Conservation (phyloP, 2,888 invertebrate species). For the Plagiodera versicolora region DNA sequence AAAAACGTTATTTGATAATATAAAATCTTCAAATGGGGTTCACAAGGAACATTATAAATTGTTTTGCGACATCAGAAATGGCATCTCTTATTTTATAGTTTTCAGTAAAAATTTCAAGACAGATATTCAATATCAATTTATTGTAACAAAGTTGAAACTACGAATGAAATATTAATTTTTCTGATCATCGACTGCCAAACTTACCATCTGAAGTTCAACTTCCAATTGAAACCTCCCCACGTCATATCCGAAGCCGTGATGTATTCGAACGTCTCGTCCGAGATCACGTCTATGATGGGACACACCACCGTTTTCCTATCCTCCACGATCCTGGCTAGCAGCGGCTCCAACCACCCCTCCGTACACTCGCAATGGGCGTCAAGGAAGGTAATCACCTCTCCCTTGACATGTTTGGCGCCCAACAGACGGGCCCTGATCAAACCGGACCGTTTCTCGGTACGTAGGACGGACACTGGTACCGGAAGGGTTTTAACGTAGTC, state of each 20-base stretch:
- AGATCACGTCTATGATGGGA: constrained; percentile 98
- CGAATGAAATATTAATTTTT: neutral
- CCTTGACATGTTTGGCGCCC: constrained; percentile 90
- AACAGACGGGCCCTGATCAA: constrained; percentile 92
- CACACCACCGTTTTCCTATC: constrained; percentile 94
- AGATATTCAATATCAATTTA: too few relatives aligned
- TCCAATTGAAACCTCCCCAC: constrained; percentile 99
- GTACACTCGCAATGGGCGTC: constrained; percentile 99
- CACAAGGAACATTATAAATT: too few relatives aligned
- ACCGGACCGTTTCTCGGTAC: constrained; percentile 92
- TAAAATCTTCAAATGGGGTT: too few relatives aligned
- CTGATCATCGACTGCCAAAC: constrained; percentile 33
- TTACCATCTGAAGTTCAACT: constrained; percentile 97
- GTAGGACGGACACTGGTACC: constrained; percentile 82
- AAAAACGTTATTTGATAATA: too few relatives aligned
- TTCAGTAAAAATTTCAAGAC: too few relatives aligned
- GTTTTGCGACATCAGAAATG: too few relatives aligned
- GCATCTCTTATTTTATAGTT: too few relatives aligned
- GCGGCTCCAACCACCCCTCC: constrained; percentile 98
- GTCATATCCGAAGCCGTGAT: constrained; percentile 99
- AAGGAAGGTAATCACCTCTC: constrained; percentile 92
- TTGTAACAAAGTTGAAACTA: too few relatives aligned
- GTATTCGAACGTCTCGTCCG: constrained; percentile 98
- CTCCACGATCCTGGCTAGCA: constrained; percentile 87
- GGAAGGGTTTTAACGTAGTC: constrained; percentile 85